phyloP scores from a whole-genome alignment of 2,113 vertebrate species.

The Mesoclemmys tuberculata region DNA sequence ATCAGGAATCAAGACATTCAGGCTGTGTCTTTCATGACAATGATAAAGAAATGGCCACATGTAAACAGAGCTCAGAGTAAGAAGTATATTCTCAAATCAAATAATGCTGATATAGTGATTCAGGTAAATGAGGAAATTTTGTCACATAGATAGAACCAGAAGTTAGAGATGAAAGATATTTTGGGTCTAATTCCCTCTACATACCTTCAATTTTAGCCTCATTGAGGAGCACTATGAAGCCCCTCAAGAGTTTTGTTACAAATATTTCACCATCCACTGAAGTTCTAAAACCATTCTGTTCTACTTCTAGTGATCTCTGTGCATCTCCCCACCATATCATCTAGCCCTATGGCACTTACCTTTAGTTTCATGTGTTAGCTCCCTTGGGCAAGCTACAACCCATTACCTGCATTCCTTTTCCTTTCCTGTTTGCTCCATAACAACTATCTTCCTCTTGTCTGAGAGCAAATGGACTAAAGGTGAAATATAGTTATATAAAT shows the following conservation, averaged over 20 bases:
- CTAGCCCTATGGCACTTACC: not conserved
- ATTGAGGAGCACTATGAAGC: not conserved
- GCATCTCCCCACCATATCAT: not conserved
- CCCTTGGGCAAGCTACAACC: not conserved
- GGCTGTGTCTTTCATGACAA: not conserved
- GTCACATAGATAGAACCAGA: not conserved
- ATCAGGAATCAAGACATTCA: rapidly evolving
- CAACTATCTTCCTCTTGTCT: not conserved
- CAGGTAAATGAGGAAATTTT: not conserved
- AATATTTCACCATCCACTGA: not conserved
- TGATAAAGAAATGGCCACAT: not conserved
- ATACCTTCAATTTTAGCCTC: not conserved
- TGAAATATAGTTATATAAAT: not conserved
- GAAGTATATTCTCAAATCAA: not conserved
- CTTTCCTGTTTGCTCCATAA: not conserved
- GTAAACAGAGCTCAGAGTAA: not conserved
- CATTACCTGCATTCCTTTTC: not conserved
- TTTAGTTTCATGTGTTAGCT: not conserved
- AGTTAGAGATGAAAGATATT: not conserved
- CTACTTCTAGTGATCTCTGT: not conserved
- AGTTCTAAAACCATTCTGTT: not conserved
- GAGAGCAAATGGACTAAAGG: not conserved
- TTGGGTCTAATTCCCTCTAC: not conserved
- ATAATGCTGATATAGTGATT: not conserved
- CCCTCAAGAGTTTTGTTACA: not conserved